Evolutionary conservation across 35 echinoderm and acorn worm genomes (phyloP).

Genomic region (Apostichopus californicus): DNA sequence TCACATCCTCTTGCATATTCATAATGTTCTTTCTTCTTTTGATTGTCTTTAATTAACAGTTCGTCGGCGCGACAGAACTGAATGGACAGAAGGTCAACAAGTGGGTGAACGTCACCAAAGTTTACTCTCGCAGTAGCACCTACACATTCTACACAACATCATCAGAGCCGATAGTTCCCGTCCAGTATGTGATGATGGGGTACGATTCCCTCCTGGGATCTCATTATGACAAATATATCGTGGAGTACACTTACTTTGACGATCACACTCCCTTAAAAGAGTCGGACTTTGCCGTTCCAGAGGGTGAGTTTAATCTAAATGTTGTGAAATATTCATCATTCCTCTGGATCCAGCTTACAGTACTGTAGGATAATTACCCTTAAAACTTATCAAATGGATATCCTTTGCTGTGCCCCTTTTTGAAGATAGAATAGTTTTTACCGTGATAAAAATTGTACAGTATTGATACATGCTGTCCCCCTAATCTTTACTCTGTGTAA

Average conservation of each 20-base stretch:
- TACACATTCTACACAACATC: slow-evolving; percentile 73
- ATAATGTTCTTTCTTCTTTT: not conserved
- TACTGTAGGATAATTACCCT: too few relatives aligned
- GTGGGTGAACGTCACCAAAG: slow-evolving; percentile 37
- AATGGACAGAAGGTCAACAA: slow-evolving; percentile 24
- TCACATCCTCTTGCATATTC: too few relatives aligned
- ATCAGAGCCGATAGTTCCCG: slow-evolving; percentile 43
- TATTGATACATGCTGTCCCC: too few relatives aligned
- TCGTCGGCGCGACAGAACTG: not conserved
- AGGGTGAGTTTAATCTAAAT: slow-evolving; percentile 53
- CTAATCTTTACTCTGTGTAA: too few relatives aligned
- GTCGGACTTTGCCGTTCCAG: slow-evolving; percentile 53
- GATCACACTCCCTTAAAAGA: slow-evolving; percentile 51
- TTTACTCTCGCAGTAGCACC: slow-evolving; percentile 44
- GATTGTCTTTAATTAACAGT: slow-evolving; percentile 26
- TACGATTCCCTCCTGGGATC: slow-evolving; percentile 79
- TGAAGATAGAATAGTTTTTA: too few relatives aligned
- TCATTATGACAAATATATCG: slow-evolving; percentile 83
- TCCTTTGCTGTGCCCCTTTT: too few relatives aligned
- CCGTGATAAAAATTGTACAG: too few relatives aligned
- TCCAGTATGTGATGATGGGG: slow-evolving; percentile 86
- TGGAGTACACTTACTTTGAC: slow-evolving; percentile 77
- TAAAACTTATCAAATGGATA: too few relatives aligned
- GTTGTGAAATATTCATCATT: too few relatives aligned
- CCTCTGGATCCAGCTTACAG: too few relatives aligned